phyloP scores from a whole-genome alignment of 2,888 invertebrate species.

The Xanthorhoe designata region DNA sequence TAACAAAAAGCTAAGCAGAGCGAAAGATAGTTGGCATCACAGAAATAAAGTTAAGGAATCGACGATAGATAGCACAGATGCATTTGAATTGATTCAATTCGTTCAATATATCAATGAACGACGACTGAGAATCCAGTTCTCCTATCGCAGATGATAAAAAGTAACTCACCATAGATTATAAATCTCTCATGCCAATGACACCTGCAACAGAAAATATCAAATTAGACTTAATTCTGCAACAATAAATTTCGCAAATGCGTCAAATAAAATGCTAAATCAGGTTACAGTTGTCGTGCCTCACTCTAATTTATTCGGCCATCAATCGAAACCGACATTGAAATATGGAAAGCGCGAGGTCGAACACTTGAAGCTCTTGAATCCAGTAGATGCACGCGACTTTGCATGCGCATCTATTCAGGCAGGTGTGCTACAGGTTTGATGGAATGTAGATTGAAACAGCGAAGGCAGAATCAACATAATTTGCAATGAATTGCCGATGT shows the following conservation, averaged over 20 bases:
- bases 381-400: conserved; percentile 30
- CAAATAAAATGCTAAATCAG: conserved; percentile 38
- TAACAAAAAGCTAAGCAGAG: background rate
- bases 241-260: conserved; percentile 34
- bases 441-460: conserved; percentile 39
- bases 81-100: background rate
- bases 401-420: conserved; percentile 35
- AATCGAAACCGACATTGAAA: conserved; percentile 51
- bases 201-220: conserved; percentile 48
- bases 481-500: conserved; percentile 27
- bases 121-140: background rate
- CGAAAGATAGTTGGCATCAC: background rate
- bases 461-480: conserved; percentile 31
- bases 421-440: conserved; percentile 37
- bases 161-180: conserved; percentile 46
- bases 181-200: conserved; percentile 46
- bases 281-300: conserved; percentile 41
- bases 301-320: conserved; percentile 48
- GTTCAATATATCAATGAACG: background rate
- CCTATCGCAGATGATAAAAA: background rate
- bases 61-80: background rate
- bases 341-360: conserved; percentile 52
- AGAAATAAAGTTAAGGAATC: background rate
- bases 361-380: conserved; percentile 18
- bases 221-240: conserved; percentile 32